Percentiles rank a stretch among this genome's conserved stretches.
These are phyloP conservation scores for Ornithorhynchus anatinus DNA, from an alignment of 2,113 vertebrate genomes.

Conservation along the genomic window DNA sequence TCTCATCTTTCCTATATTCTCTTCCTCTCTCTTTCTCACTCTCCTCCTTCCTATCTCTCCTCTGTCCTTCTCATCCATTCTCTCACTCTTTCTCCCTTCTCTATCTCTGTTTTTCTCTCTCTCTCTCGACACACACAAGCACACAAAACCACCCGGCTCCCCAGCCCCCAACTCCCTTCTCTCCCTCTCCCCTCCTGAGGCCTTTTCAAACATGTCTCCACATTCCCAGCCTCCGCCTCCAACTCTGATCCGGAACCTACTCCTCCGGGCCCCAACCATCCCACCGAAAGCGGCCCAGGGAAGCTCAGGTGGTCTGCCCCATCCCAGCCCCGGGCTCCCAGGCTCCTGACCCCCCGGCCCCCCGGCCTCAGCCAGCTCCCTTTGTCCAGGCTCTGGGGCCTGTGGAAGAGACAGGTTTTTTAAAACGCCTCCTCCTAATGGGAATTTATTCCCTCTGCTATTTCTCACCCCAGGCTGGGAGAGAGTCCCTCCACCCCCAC, in stretches of 20 bases:
- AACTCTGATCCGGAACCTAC: constrained; percentile 50
- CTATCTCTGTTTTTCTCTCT: no score
- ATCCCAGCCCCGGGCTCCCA: constrained; percentile 12
- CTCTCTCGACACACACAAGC: no score
- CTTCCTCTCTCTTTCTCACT: no score
- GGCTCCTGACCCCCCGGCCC: constrained; percentile 13
- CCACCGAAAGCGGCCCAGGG: constrained; percentile 49
- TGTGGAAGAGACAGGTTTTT: constrained; percentile 56
- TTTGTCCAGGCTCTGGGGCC: constrained; percentile 67
- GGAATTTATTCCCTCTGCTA: constrained; percentile 78
- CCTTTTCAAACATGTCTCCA: no score
- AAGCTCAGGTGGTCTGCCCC: constrained; percentile 40
- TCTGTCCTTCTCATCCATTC: no score
- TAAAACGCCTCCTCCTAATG: constrained; percentile 71
- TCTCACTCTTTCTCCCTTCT: constrained; percentile 9
- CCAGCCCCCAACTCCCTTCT: background rate
- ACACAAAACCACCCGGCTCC: no score
- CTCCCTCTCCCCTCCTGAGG: background rate
- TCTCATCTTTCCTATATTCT: no score
- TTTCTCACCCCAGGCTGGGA: constrained; percentile 66
- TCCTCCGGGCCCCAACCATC: no score
- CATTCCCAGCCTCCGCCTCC: constrained; percentile 21
- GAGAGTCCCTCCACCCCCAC: constrained; percentile 70
- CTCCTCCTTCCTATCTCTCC: no score
- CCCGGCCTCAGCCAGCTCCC: constrained; percentile 40